phyloP scores from a whole-genome alignment of 2,797 vertebrate species.

The Characodon lateralis region DNA sequence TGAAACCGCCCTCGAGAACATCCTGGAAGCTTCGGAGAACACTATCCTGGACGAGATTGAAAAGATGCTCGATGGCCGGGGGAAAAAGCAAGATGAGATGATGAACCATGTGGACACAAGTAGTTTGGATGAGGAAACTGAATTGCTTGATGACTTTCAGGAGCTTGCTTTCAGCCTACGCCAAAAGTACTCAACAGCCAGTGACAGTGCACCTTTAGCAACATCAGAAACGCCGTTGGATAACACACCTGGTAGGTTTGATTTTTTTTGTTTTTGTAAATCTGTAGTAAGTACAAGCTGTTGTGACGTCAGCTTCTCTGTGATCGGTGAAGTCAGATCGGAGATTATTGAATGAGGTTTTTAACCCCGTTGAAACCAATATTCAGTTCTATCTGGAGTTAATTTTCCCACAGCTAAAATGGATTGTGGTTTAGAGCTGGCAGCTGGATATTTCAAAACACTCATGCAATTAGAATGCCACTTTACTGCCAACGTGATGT shows the following conservation, averaged over 20 bases:
- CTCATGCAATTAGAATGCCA: not conserved
- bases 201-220: constrained; percentile 77
- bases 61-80: constrained; percentile 82
- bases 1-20: constrained; percentile 85
- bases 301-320: not conserved
- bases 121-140: constrained; percentile 83
- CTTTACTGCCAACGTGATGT: not conserved
- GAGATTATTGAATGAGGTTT: not conserved
- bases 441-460: not conserved
- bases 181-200: constrained; percentile 82
- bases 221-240: constrained; percentile 34
- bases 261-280: constrained; percentile 4
- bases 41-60: constrained; percentile 86
- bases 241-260: constrained; percentile 72
- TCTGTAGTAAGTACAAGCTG: not conserved
- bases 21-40: constrained; percentile 87
- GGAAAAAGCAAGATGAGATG: constrained; percentile 51
- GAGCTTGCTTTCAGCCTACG: constrained; percentile 90
- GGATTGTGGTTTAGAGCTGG: not conserved
- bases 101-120: constrained; percentile 64
- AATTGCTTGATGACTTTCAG: constrained; percentile 89
- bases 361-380: not conserved
- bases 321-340: not conserved
- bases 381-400: not conserved
- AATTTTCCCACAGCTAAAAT: not conserved